A percentile compares a stretch with the other conserved stretches of the same genome.
phyloP scores from a whole-genome alignment of 2,797 vertebrate genomes.

The Helostoma temminkii region DNA sequence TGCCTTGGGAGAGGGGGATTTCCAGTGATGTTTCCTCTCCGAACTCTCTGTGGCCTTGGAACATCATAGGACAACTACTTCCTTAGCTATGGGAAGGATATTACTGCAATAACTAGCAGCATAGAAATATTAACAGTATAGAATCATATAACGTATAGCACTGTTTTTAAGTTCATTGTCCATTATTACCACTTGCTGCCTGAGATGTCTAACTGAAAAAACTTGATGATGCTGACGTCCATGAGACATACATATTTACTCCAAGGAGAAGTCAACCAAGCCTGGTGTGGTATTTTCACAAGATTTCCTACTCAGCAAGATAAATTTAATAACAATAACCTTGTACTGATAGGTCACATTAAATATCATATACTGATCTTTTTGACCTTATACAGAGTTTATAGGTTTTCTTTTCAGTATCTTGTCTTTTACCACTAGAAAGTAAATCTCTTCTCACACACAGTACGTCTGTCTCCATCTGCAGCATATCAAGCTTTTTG shows the following conservation, averaged over 20 bases:
- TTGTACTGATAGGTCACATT: neutral
- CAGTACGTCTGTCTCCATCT: slow-evolving; percentile 43
- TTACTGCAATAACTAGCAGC: slow-evolving; percentile 83
- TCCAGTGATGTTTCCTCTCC: slow-evolving; percentile 66
- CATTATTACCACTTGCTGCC: slow-evolving; percentile 84
- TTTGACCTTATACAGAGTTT: neutral
- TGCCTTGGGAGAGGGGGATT: slow-evolving; percentile 68
- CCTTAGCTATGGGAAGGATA: slow-evolving; percentile 83
- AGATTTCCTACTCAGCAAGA: slow-evolving; percentile 1
- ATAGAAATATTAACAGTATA: slow-evolving; percentile 85
- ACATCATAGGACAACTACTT: slow-evolving; percentile 82
- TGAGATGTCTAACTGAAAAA: slow-evolving; percentile 68
- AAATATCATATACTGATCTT: slow-evolving; percentile 1
- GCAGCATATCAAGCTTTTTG: slow-evolving; percentile 56
- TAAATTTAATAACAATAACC: slow-evolving; percentile 1
- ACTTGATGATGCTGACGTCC: slow-evolving; percentile 65
- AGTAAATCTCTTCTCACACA: slow-evolving; percentile 19
- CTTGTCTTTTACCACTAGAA: slow-evolving; percentile 7
- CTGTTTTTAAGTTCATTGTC: slow-evolving; percentile 83
- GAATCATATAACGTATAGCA: slow-evolving; percentile 86
- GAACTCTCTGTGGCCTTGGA: slow-evolving; percentile 81
- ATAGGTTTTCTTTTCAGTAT: slow-evolving; percentile 1
- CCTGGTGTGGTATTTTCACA: slow-evolving; percentile 14
- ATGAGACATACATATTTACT: slow-evolving; percentile 44
- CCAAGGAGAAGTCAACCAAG: slow-evolving; percentile 35